Evolutionary conservation across 2,113 vertebrate genomes (phyloP).

Genomic region (Electrona antarctica): DNA sequence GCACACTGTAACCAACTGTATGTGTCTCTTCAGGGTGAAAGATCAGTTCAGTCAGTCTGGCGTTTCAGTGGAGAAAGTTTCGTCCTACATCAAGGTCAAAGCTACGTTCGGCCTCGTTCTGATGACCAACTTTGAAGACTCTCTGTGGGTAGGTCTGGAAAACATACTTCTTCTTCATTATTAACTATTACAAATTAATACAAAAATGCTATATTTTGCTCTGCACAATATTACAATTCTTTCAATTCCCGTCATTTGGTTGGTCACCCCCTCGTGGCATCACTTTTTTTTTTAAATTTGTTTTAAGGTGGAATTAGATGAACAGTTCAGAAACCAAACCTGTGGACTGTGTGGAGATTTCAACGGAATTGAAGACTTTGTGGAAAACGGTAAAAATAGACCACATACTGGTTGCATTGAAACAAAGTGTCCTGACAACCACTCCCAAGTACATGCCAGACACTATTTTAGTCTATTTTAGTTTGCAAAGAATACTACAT

Average conservation of each 20-base stretch:
- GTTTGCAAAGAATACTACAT: no score
- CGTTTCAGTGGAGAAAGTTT: constrained; percentile 74
- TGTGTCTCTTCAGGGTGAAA: constrained; percentile 65
- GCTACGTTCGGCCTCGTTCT: constrained; percentile 81
- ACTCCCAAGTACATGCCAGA: no score
- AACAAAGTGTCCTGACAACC: no score
- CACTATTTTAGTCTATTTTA: no score
- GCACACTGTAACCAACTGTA: not conserved
- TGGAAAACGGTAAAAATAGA: constrained; percentile 60
- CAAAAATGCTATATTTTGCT: no score
- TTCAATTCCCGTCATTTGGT: no score
- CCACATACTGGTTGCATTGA: no score
- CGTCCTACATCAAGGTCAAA: constrained; percentile 79
- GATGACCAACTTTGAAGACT: constrained; percentile 85
- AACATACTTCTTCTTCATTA: not conserved
- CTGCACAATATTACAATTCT: no score
- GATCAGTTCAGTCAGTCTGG: constrained; percentile 77
- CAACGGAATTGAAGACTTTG: constrained; percentile 70
- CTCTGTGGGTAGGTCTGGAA: constrained; percentile 79
- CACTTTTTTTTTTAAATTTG: not conserved
- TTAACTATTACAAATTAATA: no score
- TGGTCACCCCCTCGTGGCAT: no score
- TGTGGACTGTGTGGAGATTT: constrained; percentile 82
- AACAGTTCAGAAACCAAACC: constrained; percentile 69
- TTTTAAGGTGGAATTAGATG: constrained; percentile 75